Conservation (phyloP, 2,888 invertebrate genomes). For the Parnassius orleans region DNA sequence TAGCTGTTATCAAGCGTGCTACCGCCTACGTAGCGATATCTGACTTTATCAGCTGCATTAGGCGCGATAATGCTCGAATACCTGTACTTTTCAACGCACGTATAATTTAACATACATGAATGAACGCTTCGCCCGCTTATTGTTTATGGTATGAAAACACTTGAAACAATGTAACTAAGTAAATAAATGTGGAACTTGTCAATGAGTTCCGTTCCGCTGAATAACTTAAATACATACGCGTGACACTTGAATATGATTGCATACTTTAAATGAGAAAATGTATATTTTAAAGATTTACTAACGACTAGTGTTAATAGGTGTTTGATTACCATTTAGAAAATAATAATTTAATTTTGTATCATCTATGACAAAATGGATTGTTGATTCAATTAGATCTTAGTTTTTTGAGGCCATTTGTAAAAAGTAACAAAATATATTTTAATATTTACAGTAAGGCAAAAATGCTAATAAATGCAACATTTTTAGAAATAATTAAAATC, state of each 20-base stretch:
- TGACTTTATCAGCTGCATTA: conserved; percentile 58
- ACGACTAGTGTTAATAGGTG: too few species aligned
- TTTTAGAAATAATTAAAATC: too few species aligned
- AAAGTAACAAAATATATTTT: too few species aligned
- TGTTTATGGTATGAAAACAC: conserved; percentile 31
- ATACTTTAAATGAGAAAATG: background rate
- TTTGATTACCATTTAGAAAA: too few species aligned
- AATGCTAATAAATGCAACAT: too few species aligned
- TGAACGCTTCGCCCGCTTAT: conserved; percentile 37
- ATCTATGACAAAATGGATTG: too few species aligned
- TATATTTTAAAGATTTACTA: background rate
- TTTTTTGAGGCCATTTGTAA: too few species aligned
- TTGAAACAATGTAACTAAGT: conserved; percentile 25
- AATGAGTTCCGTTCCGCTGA: conserved; percentile 21
- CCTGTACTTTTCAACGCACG: conserved; percentile 49
- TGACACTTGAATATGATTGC: background rate
- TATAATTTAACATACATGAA: conserved; percentile 49
- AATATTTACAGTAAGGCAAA: too few species aligned
- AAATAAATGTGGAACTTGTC: conserved; percentile 22
- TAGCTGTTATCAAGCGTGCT: conserved; percentile 45
- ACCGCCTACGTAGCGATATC: conserved; percentile 60
- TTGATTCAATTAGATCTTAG: too few species aligned
- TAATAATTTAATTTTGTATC: too few species aligned
- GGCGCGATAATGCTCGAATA: conserved; percentile 58
- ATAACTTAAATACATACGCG: background rate